phyloP scores from a whole-genome alignment of 2,113 vertebrate species.

The Rutilus rutilus region DNA sequence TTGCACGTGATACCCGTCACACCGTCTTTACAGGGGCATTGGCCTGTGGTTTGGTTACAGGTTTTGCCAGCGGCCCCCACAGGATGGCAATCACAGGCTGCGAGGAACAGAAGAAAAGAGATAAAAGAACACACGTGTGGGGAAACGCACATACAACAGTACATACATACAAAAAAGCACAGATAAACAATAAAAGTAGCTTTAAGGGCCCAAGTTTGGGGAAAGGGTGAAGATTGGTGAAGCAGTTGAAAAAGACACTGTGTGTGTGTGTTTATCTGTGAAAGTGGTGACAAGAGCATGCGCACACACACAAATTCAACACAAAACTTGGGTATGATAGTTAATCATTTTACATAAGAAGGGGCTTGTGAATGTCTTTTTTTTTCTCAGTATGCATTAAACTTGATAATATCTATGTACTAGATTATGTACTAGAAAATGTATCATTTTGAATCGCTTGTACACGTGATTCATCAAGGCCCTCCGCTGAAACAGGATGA shows the following conservation, averaged over 20 bases:
- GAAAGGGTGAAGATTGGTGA: constrained; percentile 22
- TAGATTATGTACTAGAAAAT: too few relatives aligned
- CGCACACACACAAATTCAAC: constrained; percentile 16
- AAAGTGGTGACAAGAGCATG: constrained; percentile 31
- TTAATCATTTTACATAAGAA: constrained; percentile 4
- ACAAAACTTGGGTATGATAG: neutral
- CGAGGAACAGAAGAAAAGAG: constrained; percentile 72
- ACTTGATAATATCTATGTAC: neutral
- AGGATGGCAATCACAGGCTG: constrained; percentile 99
- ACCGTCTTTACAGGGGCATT: constrained; percentile 98
- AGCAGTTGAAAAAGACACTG: constrained; percentile 3
- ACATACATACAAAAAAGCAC: constrained; percentile 57
- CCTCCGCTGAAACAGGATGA: too few relatives aligned
- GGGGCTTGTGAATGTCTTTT: neutral
- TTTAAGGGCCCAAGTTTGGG: neutral
- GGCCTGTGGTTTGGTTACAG: constrained; percentile 99
- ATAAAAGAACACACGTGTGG: constrained; percentile 72
- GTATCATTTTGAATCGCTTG: too few relatives aligned
- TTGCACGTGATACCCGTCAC: constrained; percentile 99
- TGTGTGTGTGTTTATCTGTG: neutral
- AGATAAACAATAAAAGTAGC: constrained; percentile 35
- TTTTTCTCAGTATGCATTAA: constrained; percentile 55
- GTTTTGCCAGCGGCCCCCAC: constrained; percentile 98
- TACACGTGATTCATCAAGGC: too few relatives aligned
- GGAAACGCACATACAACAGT: constrained; percentile 61